phyloP scores from a whole-genome alignment of 2,888 invertebrate genomes.

The Rhorus exstirpatorius region DNA sequence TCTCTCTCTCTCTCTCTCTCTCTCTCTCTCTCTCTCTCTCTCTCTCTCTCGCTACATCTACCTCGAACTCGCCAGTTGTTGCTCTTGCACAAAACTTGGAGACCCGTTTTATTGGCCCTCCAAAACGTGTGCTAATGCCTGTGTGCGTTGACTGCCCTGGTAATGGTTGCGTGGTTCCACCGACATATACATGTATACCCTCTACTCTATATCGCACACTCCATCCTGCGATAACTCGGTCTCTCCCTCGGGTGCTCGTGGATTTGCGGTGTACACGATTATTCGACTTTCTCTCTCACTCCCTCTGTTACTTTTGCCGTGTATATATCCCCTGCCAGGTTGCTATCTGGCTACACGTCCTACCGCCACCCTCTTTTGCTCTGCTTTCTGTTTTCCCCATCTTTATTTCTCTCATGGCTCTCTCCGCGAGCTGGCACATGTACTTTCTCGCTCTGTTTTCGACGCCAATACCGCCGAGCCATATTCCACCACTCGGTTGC shows the following conservation, averaged over 20 bases:
- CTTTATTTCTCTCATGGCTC: conserved; percentile 62
- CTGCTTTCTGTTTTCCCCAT: conserved; percentile 63
- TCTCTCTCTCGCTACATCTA: background rate
- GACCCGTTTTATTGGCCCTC: conserved; percentile 72
- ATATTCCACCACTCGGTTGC: conserved; percentile 58
- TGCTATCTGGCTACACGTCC: conserved; percentile 69
- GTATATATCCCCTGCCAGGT: conserved; percentile 48
- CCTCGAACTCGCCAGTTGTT: conserved; percentile 38
- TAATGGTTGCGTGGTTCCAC: conserved; percentile 11
- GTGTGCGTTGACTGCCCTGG: conserved; percentile 25
- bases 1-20: background rate
- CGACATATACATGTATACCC: background rate
- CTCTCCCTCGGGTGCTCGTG: conserved; percentile 74
- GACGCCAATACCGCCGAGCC: conserved; percentile 59
- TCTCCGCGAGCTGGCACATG: conserved; percentile 17
- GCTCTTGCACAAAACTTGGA: conserved; percentile 61
- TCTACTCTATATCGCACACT: conserved; percentile 60
- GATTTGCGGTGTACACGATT: conserved; percentile 81
- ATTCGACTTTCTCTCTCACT: conserved; percentile 70
- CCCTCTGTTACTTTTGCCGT: conserved; percentile 41
- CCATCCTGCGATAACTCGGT: conserved; percentile 45
- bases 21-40: background rate
- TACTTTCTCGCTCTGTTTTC: conserved; percentile 61
- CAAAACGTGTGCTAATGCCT: conserved; percentile 11
- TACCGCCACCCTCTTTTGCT: conserved; percentile 66